Evolutionary conservation across 1,140 invertebrate genomes (phyloP).

Genomic region (Aculops lycopersici): DNA sequence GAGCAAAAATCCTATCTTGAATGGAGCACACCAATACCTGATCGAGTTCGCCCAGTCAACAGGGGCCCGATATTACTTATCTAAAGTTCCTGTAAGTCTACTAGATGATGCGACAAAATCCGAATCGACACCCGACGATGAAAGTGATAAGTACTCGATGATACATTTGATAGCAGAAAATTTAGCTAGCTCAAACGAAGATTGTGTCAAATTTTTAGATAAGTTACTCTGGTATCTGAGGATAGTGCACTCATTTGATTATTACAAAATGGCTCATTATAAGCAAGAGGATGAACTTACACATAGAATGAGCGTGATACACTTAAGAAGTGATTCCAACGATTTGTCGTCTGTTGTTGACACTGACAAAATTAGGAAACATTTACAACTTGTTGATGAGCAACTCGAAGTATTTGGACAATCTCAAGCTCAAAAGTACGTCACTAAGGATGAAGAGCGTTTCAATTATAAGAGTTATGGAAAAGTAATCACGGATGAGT

Average conservation of each 20-base stretch:
- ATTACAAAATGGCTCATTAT: conserved; percentile 95
- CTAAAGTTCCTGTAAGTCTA: too few species aligned
- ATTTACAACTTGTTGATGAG: conserved; percentile 87
- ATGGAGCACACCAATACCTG: too few species aligned
- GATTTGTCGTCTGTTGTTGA: conserved; percentile 40
- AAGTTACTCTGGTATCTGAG: conserved; percentile 65
- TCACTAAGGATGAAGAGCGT: conserved; percentile 17
- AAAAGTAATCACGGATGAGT: conserved; percentile 29
- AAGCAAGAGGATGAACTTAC: conserved; percentile 99
- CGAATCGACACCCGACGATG: too few species aligned
- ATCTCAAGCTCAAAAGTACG: conserved; percentile 26
- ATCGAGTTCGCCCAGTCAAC: too few species aligned
- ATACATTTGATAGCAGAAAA: too few species aligned
- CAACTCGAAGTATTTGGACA: neutral
- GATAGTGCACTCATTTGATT: conserved; percentile 92
- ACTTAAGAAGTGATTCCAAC: conserved; percentile 48
- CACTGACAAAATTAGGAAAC: conserved; percentile 35
- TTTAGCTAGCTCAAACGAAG: too few species aligned
- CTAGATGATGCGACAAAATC: too few species aligned
- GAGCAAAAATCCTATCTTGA: too few species aligned
- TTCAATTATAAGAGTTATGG: neutral
- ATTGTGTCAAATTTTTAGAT: too few species aligned
- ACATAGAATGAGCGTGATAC: conserved; percentile 88
- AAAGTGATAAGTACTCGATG: too few species aligned
- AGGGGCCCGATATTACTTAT: too few species aligned